Evolutionary conservation across 2,888 invertebrate genomes (phyloP).

Genomic region (Ophioninae sp.): DNA sequence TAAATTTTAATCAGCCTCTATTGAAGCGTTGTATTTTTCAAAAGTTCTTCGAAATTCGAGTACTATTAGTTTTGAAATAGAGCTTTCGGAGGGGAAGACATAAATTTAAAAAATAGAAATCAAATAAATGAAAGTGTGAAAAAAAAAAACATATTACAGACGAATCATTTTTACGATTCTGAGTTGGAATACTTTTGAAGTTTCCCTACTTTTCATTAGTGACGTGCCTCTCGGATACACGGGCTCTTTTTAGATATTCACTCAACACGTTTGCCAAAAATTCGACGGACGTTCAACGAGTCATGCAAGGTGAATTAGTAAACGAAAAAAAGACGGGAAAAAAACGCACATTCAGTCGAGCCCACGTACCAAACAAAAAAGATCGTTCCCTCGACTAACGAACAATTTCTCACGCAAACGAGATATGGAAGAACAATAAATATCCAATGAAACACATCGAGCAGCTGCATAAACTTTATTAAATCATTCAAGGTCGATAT

Average conservation of each 20-base stretch:
- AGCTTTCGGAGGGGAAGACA: neutral
- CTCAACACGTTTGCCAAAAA: constrained; percentile 16
- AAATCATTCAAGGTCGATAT: constrained; percentile 62
- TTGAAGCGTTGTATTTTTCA: neutral
- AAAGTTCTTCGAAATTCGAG: neutral
- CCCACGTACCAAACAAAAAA: constrained; percentile 12
- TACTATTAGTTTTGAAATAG: neutral
- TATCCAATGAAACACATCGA: constrained; percentile 64
- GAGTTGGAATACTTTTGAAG: neutral
- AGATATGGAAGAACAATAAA: constrained; percentile 55
- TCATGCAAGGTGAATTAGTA: constrained; percentile 57
- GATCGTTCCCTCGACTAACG: constrained; percentile 31
- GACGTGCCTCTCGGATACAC: neutral
- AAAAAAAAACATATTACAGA: neutral
- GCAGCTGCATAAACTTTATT: constrained; percentile 66
- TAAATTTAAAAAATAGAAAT: neutral
- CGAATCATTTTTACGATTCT: neutral
- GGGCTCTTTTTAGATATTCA: constrained; percentile 1
- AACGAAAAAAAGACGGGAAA: constrained; percentile 26
- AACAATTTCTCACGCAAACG: constrained; percentile 49
- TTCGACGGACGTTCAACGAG: constrained; percentile 42
- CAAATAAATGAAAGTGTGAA: neutral
- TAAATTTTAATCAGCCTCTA: neutral
- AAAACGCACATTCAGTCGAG: constrained; percentile 37
- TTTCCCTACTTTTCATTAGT: neutral